Evolutionary conservation across 2,888 invertebrate genomes (phyloP), one percentile per base, ranked within the genome.

Genomic region (Tetragonisca angustula): DNA sequence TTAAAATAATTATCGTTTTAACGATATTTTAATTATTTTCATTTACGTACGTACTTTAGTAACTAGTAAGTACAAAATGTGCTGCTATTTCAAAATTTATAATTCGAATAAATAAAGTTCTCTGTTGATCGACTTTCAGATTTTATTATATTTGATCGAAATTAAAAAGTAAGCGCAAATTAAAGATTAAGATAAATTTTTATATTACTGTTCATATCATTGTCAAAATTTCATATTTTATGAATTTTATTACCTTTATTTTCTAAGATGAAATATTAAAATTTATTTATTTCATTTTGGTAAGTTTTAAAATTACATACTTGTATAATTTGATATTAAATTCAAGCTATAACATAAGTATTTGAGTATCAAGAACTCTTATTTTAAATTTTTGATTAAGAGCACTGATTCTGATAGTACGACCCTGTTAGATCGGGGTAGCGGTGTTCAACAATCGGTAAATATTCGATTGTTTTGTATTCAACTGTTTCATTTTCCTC

Each of bases 391-490:
- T 13, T 4, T 3, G 17, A 52, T 36, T 4, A 70, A 52, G 69
- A 69, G 49, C n/a, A 76, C 17, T 11, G 49, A 24, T 32, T n/a
- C 21, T 24, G n/a, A 61, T 61, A 62, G 43, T 68, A 74, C 81
- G 65, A 81, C 56, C 73, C 85, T 76, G 71, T n/a, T n/a, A n/a
- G n/a, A n/a, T n/a, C n/a, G 27, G 27, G 27, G 52, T 56, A 74
- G 27, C 67, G 61, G 49, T 61, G 24, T 64, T 43, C 64, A 73
- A 68, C 59, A 76, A 79, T 87, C 85, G 72, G 43, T 32, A 73
- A 77, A 61, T 52, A 62, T 67, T 79, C 79, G 74, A 79, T 80
- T 52, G 75, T 67, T 79, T 82, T 62, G 43, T 75, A 83, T 64
- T 72, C 67, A 76, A 78, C 71, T 71, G 78, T 54, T 76, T 43